Percentiles rank a stretch among this genome's conserved stretches.
Conservation (phyloP, 2,888 invertebrate genomes). For the Latrodectus elegans region DNA sequence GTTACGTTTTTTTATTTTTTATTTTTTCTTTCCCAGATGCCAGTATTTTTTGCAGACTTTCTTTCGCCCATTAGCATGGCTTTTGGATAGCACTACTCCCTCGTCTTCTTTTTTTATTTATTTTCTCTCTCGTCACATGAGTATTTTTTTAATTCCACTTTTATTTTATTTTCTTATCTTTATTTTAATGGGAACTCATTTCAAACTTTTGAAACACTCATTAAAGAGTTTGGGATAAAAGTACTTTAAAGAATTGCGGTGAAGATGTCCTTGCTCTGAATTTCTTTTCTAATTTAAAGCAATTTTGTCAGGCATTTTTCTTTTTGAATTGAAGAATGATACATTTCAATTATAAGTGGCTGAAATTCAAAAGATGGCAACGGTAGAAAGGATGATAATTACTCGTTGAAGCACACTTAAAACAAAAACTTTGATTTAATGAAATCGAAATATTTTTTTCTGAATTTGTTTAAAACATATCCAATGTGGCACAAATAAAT, state of each 20-base stretch:
- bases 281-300: conserved; percentile 35
- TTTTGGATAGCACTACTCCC: conserved; percentile 12
- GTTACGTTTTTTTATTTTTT: conserved; percentile 13
- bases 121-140: not conserved
- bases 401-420: too few relatives aligned
- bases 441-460: too few relatives aligned
- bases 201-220: conserved; percentile 56
- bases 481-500: too few relatives aligned
- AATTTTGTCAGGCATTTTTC: not conserved
- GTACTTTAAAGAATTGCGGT: conserved; percentile 33
- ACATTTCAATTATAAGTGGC: too few relatives aligned
- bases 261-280: conserved; percentile 32
- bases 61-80: conserved; percentile 59
- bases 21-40: not conserved
- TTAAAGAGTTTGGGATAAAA: conserved; percentile 54
- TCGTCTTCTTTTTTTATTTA: not conserved
- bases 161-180: not conserved
- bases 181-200: conserved; percentile 50
- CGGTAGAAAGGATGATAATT: too few relatives aligned
- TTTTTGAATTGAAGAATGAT: too few relatives aligned
- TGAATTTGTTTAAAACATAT: too few relatives aligned
- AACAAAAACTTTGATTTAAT: too few relatives aligned
- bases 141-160: conserved; percentile 1
- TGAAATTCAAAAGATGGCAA: too few relatives aligned
- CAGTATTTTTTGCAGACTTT: conserved; percentile 20